phyloP scores from a whole-genome alignment of 2,113 vertebrate genomes.

The Myotis yumanensis region DNA sequence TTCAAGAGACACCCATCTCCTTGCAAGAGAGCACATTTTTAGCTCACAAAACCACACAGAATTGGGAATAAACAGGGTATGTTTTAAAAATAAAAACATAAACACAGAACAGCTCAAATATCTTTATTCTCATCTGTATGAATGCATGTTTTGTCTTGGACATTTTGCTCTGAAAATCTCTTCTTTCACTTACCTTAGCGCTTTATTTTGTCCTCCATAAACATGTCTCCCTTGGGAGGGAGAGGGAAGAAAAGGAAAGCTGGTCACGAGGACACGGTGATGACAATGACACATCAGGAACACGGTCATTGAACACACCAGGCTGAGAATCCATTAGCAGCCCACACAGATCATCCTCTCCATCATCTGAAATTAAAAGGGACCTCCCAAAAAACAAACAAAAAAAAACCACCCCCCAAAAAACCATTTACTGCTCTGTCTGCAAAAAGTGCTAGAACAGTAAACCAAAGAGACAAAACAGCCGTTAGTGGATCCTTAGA shows the following conservation, averaged over 20 bases:
- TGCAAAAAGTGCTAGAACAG: constrained; percentile 76
- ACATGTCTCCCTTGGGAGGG: background rate
- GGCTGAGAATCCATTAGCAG: constrained; percentile 43
- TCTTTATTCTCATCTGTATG: background rate
- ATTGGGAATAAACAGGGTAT: background rate
- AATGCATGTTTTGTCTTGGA: background rate
- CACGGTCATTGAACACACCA: constrained; percentile 19
- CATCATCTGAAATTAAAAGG: constrained; percentile 71
- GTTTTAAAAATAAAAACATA: constrained; percentile 20
- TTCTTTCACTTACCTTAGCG: background rate
- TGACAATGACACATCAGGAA: background rate
- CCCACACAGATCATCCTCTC: constrained; percentile 48
- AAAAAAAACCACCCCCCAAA: too few species aligned
- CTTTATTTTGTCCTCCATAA: background rate
- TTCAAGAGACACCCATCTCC: background rate
- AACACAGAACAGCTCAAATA: background rate
- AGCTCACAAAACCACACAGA: background rate
- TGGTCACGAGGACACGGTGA: background rate
- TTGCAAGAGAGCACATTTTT: background rate
- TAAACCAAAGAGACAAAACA: constrained; percentile 79
- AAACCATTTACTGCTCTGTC: constrained; percentile 77
- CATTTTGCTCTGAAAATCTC: background rate
- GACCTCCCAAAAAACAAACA: constrained; percentile 61
- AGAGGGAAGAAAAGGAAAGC: background rate
- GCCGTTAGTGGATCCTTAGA: constrained; percentile 73